Percentiles rank a stretch among this genome's conserved stretches.
phyloP scores from a whole-genome alignment of 2,797 vertebrate species.

The Danio choprae region DNA sequence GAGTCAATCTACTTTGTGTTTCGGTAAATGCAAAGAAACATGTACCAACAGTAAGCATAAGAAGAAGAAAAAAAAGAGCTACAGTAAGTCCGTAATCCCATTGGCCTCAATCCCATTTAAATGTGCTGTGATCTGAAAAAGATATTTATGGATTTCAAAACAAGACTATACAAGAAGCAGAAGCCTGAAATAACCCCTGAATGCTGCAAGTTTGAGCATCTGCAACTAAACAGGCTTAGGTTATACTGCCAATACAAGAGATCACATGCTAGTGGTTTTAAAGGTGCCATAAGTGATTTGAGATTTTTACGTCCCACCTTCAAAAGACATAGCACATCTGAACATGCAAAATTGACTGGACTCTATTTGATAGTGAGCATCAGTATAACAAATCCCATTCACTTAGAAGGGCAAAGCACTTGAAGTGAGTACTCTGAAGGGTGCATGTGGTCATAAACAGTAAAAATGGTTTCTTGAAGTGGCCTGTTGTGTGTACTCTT shows the following conservation, averaged over 20 bases:
- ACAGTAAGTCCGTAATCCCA: background rate
- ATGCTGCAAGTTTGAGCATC: background rate
- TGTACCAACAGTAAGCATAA: background rate
- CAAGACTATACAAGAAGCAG: conserved; percentile 11
- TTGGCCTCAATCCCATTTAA: conserved; percentile 24
- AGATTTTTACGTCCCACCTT: background rate
- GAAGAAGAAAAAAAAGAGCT: background rate
- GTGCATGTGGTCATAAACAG: background rate
- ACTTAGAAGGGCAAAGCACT: conserved; percentile 11
- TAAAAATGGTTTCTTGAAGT: background rate
- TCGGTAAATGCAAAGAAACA: background rate
- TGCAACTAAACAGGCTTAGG: background rate
- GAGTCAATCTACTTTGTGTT: background rate
- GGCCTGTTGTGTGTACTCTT: conserved; percentile 5
- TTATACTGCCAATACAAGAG: background rate
- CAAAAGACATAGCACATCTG: conserved; percentile 10
- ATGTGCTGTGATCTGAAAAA: conserved; percentile 4
- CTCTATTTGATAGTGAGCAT: background rate
- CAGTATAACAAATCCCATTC: background rate
- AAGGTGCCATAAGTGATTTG: background rate
- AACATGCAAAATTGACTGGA: background rate
- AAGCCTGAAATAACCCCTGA: background rate
- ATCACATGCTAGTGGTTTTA: background rate
- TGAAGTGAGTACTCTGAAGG: background rate
- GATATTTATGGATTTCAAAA: background rate